Evolutionary conservation across 2,888 invertebrate species (phyloP).

Genomic region (Acronicta aceris): DNA sequence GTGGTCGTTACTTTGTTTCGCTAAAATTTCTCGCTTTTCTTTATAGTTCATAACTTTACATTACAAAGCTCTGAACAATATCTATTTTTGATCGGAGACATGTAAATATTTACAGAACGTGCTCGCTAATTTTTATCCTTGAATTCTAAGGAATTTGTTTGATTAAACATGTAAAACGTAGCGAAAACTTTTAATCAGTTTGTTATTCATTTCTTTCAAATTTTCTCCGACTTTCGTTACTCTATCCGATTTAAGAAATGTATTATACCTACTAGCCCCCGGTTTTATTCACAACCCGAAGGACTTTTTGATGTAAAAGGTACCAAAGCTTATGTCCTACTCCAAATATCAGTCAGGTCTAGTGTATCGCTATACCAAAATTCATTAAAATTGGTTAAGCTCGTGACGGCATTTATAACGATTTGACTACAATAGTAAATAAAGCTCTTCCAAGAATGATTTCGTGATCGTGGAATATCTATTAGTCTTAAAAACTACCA

Average conservation of each 20-base stretch:
- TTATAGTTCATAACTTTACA: conserved; percentile 20
- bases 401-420: no score
- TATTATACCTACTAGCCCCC: background rate
- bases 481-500: no score
- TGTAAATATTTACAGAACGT: conserved; percentile 34
- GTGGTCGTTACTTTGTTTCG: conserved; percentile 1
- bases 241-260: background rate
- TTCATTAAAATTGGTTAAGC: no score
- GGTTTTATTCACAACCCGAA: no score
- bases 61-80: conserved; percentile 35
- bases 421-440: no score
- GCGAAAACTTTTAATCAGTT: conserved; percentile 26
- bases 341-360: no score
- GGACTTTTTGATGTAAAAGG: no score
- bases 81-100: conserved; percentile 39
- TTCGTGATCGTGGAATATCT: no score
- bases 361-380: no score
- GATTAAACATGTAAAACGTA: conserved; percentile 21
- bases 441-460: no score
- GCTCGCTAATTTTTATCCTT: conserved; percentile 23
- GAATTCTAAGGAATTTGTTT: conserved; percentile 34
- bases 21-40: background rate
- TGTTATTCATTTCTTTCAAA: conserved; percentile 23
- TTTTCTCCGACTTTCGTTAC: conserved; percentile 7
- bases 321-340: no score